phyloP scores from a whole-genome alignment of 2,113 vertebrate genomes.

The Erpornis zantholeuca region DNA sequence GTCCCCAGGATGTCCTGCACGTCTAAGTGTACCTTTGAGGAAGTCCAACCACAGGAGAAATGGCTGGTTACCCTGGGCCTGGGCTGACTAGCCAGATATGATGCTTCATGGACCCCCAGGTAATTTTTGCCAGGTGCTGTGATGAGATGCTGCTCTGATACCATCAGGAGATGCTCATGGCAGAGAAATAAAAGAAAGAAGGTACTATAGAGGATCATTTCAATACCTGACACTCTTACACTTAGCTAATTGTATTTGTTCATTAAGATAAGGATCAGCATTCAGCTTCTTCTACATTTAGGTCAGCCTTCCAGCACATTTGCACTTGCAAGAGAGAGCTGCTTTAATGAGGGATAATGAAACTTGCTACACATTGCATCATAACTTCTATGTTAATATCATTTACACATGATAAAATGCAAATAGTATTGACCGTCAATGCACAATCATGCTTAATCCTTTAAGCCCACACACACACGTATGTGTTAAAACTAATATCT shows the following conservation, averaged over 20 bases:
- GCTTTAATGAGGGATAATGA: conserved; percentile 58
- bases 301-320: conserved; percentile 62
- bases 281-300: conserved; percentile 53
- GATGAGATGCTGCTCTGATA: conserved; percentile 21
- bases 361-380: conserved; percentile 20
- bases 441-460: conserved; percentile 26
- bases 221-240: conserved; percentile 57
- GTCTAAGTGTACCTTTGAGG: neutral
- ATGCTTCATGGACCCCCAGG: neutral
- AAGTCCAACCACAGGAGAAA: neutral
- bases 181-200: conserved; percentile 52
- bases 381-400: conserved; percentile 51
- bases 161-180: conserved; percentile 9
- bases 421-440: conserved; percentile 43
- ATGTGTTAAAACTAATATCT: conserved; percentile 23
- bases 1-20: neutral
- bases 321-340: conserved; percentile 60
- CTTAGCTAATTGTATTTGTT: conserved; percentile 60
- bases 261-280: conserved; percentile 60
- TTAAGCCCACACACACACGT: neutral
- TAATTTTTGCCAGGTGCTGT: conserved; percentile 20
- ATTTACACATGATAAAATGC: conserved; percentile 59
- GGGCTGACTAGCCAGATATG: neutral
- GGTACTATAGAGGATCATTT: conserved; percentile 39
- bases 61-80: neutral